Conservation (phyloP, 2,113 vertebrate species). For the Scalopus aquaticus region DNA sequence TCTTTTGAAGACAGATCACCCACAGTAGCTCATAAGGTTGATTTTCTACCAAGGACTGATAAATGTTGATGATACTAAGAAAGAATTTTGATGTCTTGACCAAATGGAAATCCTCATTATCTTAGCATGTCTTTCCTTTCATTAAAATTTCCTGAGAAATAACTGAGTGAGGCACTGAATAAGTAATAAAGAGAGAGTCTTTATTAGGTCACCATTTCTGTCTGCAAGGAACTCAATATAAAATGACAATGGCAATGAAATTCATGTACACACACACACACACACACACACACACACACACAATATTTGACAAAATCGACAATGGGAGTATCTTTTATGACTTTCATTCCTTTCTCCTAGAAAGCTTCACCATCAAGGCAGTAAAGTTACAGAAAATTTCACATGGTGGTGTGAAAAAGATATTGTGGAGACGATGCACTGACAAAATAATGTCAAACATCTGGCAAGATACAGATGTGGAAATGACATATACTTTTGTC, state of each 20-base stretch:
- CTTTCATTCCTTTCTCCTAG: too few species aligned
- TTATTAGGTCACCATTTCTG: neutral
- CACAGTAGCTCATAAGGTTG: neutral
- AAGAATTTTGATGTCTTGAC: neutral
- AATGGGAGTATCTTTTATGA: neutral
- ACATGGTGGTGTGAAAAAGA: neutral
- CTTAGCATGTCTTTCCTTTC: neutral
- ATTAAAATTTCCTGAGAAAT: neutral
- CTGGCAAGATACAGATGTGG: neutral
- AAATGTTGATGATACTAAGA: neutral
- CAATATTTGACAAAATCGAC: neutral
- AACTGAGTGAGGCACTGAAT: neutral
- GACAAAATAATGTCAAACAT: neutral
- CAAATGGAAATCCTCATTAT: neutral
- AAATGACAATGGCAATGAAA: neutral
- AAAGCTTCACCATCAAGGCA: neutral
- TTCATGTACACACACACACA: neutral
- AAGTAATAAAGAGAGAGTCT: neutral
- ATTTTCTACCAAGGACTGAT: conserved; percentile 47
- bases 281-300: neutral
- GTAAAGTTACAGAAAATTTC: neutral
- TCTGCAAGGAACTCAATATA: neutral
- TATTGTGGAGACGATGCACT: neutral
- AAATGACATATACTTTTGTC: neutral
- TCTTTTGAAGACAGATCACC: neutral